A percentile compares a stretch with the other conserved stretches of the same genome.
These are phyloP conservation scores for Athalia circularis DNA, from an alignment of 2,888 invertebrate genomes.

Conservation along the genomic window DNA sequence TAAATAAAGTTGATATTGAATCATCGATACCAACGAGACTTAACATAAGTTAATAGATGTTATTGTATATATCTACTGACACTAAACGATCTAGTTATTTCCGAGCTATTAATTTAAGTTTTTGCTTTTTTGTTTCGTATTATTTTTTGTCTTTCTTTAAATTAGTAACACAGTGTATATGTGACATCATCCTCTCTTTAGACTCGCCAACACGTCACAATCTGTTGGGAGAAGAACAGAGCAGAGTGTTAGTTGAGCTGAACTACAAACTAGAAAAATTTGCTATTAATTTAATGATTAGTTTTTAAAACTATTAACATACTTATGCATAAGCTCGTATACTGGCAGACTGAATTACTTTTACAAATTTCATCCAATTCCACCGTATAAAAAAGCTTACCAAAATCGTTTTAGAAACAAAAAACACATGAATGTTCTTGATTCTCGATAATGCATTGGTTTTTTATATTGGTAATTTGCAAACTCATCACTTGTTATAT, in stretches of 20 bases:
- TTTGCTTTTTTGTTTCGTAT: neutral
- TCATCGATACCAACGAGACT: conserved; percentile 22
- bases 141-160: neutral
- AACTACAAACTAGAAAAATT: neutral
- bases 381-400: too few relatives aligned
- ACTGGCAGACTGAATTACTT: neutral
- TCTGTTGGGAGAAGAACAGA: conserved; percentile 69
- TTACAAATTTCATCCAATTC: too few relatives aligned
- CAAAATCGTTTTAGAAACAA: too few relatives aligned
- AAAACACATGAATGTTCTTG: too few relatives aligned
- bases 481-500: too few relatives aligned
- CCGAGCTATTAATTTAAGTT: neutral
- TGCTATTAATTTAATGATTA: neutral
- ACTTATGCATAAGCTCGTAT: conserved; percentile 16
- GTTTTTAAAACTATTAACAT: neutral
- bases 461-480: too few relatives aligned
- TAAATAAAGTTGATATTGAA: conserved; percentile 36
- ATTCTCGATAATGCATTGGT: too few relatives aligned
- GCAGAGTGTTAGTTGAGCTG: conserved; percentile 58
- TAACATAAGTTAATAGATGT: conserved; percentile 28
- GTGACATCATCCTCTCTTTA: conserved; percentile 61
- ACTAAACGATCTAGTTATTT: conserved; percentile 29
- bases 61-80: conserved; percentile 12
- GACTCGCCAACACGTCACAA: conserved; percentile 68
- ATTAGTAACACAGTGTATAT: conserved; percentile 53